Conservation (phyloP, 2,113 vertebrate genomes). For the Notiomystis cincta region DNA sequence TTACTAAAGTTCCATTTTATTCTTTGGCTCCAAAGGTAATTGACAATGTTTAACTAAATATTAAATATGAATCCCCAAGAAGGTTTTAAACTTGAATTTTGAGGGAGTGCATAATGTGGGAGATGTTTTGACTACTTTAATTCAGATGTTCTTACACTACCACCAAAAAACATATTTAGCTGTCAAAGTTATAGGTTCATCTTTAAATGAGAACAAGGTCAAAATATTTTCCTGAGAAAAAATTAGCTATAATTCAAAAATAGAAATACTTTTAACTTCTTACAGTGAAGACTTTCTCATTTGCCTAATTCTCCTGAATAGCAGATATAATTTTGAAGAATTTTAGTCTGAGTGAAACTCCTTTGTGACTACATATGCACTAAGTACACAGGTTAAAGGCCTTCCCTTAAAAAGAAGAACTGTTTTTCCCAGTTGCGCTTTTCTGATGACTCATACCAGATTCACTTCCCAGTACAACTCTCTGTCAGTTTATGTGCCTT, state of each 20-base stretch:
- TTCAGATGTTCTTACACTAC: neutral
- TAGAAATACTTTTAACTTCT: neutral
- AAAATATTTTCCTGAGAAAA: neutral
- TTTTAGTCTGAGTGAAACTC: neutral
- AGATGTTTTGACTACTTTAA: neutral
- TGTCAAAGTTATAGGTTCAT: neutral
- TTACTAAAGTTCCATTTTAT: neutral
- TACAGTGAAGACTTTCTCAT: neutral
- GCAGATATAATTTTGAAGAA: neutral
- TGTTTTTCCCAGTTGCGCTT: neutral
- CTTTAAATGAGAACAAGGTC: neutral
- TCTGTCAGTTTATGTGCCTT: neutral
- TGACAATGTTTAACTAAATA: conserved; percentile 16
- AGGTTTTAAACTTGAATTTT: conserved; percentile 4
- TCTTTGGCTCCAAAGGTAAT: neutral
- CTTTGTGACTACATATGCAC: neutral
- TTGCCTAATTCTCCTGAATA: neutral
- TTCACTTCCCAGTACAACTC: neutral
- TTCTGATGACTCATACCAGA: neutral
- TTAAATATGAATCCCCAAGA: neutral
- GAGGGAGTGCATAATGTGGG: neutral
- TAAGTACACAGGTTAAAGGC: neutral
- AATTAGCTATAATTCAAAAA: neutral
- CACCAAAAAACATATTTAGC: neutral
- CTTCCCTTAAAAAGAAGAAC: neutral